Conservation (phyloP, 2,113 vertebrate species). For the Chionodraco myersi region DNA sequence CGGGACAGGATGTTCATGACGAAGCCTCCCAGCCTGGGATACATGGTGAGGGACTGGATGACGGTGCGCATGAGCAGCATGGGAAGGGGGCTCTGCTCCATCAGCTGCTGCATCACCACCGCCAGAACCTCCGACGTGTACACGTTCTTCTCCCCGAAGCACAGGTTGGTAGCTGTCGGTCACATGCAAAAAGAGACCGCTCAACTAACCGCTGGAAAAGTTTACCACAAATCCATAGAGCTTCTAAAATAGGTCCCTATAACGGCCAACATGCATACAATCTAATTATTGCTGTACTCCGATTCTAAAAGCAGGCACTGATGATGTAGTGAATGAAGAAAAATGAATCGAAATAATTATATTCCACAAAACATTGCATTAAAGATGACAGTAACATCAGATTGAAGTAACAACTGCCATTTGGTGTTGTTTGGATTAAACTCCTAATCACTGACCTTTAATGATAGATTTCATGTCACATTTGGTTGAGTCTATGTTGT, state of each 20-base stretch:
- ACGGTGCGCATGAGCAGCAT: constrained; percentile 97
- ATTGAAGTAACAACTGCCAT: background rate
- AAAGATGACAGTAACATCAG: background rate
- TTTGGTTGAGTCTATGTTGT: constrained; percentile 94
- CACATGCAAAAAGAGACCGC: background rate
- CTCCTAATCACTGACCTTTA: constrained; percentile 85
- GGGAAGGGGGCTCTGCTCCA: constrained; percentile 94
- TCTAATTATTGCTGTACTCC: background rate
- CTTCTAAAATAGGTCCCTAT: background rate
- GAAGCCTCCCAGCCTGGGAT: constrained; percentile 92
- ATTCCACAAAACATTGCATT: background rate
- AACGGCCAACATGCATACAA: background rate
- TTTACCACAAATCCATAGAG: background rate
- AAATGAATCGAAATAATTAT: background rate
- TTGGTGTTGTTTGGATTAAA: background rate
- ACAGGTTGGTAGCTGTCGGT: constrained; percentile 89
- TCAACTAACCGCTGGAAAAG: background rate
- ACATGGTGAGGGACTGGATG: constrained; percentile 97
- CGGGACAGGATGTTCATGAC: constrained; percentile 97
- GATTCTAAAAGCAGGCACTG: background rate
- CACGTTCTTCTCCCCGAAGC: constrained; percentile 93
- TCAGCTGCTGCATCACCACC: constrained; percentile 97
- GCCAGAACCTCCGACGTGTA: constrained; percentile 96
- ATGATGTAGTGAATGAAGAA: background rate
- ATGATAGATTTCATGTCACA: constrained; percentile 99